phyloP scores from a whole-genome alignment of 2,888 invertebrate species.

The Keiferia lycopersicella region DNA sequence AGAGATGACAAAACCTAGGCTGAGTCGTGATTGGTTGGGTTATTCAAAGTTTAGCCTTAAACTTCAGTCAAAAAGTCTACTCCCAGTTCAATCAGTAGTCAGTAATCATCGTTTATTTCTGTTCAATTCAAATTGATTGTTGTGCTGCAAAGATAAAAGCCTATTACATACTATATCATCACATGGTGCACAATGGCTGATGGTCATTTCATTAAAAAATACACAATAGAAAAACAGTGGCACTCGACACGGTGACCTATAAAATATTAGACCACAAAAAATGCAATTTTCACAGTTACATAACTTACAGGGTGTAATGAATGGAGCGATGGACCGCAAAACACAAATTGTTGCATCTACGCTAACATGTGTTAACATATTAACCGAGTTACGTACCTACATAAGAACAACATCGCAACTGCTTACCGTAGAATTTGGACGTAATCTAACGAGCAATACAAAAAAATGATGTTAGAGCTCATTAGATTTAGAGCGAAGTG shows the following conservation, averaged over 20 bases:
- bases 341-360: not conserved
- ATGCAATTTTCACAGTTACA: not conserved
- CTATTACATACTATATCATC: too few species aligned
- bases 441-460: not conserved
- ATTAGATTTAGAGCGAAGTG: too few species aligned
- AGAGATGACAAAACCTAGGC: not conserved
- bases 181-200: too few species aligned
- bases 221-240: too few species aligned
- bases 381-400: slow-evolving; percentile 21
- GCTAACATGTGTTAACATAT: slow-evolving; percentile 14
- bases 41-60: not conserved
- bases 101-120: too few species aligned
- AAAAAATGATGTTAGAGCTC: not conserved
- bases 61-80: too few species aligned
- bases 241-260: not conserved
- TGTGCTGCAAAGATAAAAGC: too few species aligned
- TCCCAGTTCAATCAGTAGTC: too few species aligned
- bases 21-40: not conserved
- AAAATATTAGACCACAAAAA: not conserved
- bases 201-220: too few species aligned
- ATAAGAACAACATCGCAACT: too few species aligned
- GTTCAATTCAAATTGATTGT: too few species aligned
- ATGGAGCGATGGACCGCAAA: slow-evolving; percentile 16
- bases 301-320: not conserved
- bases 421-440: not conserved